Conservation (phyloP, 2,797 vertebrate genomes). For the Cirrhinus mrigala region DNA sequence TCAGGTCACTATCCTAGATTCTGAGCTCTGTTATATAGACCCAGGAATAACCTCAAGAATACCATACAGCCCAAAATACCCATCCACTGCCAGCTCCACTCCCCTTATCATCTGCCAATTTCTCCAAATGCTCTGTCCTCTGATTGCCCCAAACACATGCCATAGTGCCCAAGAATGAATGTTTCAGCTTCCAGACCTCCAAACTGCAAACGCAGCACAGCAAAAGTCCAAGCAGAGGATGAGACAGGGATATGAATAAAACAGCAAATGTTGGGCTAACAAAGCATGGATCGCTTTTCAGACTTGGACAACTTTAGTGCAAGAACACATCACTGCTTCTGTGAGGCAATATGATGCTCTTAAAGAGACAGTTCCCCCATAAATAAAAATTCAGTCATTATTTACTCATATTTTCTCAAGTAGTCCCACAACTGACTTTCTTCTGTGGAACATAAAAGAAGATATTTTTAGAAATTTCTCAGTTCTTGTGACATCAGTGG, state of each 20-base stretch:
- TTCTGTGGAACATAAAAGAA: background rate
- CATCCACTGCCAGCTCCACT: constrained; percentile 49
- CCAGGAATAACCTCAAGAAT: constrained; percentile 75
- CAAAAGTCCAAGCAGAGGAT: constrained; percentile 41
- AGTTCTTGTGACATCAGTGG: too few relatives aligned
- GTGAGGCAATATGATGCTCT: background rate
- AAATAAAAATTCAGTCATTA: background rate
- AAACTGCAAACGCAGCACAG: constrained; percentile 56
- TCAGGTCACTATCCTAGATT: constrained; percentile 63
- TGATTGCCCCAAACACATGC: constrained; percentile 68
- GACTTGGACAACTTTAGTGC: constrained; percentile 11
- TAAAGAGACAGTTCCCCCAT: background rate
- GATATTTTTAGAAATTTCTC: background rate
- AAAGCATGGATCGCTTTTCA: constrained; percentile 23
- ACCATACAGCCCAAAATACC: constrained; percentile 72
- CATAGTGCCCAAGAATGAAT: constrained; percentile 57
- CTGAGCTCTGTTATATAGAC: constrained; percentile 53
- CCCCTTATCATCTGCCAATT: constrained; percentile 57
- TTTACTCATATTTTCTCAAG: background rate
- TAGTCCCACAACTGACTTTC: background rate
- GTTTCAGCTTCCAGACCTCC: constrained; percentile 59
- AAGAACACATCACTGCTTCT: constrained; percentile 8
- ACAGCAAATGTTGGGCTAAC: constrained; percentile 26
- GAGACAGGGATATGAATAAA: constrained; percentile 40
- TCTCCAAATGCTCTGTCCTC: constrained; percentile 69